A percentile compares a stretch with the other conserved stretches of the same genome.
These are phyloP conservation scores for Epinephelus lanceolatus DNA, from an alignment of 2,113 vertebrate genomes.

Conservation along the genomic window DNA sequence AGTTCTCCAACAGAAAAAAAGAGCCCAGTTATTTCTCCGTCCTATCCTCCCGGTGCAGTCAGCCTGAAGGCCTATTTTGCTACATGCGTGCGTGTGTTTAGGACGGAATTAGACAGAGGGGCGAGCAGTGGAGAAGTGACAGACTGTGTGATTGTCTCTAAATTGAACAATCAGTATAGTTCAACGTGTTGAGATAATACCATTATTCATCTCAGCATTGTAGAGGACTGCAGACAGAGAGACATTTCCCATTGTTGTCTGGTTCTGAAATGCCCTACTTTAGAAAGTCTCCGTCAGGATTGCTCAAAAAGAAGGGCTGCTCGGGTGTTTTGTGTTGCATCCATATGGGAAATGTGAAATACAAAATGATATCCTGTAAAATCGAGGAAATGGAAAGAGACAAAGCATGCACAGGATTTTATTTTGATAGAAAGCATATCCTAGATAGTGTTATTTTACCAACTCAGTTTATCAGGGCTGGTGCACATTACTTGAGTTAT, in stretches of 20 bases:
- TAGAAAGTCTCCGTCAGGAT: constrained; percentile 51
- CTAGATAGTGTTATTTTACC: constrained; percentile 6
- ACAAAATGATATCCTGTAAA: constrained; percentile 26
- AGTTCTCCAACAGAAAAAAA: constrained; percentile 55
- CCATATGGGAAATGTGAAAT: constrained; percentile 39
- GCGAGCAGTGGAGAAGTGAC: constrained; percentile 57
- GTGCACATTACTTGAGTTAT: not conserved
- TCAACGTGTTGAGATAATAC: constrained; percentile 70
- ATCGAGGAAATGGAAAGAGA: constrained; percentile 22
- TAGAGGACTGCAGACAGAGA: constrained; percentile 53
- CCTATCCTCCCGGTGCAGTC: constrained; percentile 22
- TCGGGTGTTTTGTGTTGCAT: constrained; percentile 24
- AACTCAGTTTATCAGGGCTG: constrained; percentile 3
- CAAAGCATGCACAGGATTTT: constrained; percentile 14
- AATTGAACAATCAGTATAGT: constrained; percentile 75
- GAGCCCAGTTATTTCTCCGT: constrained; percentile 47
- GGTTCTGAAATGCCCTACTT: constrained; percentile 69
- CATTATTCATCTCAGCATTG: constrained; percentile 67
- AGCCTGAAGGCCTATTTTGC: constrained; percentile 44
- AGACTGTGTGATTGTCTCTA: constrained; percentile 73
- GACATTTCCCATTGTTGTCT: constrained; percentile 66
- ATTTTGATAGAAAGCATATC: constrained; percentile 3
- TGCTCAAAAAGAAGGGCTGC: constrained; percentile 30
- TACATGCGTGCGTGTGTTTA: constrained; percentile 51
- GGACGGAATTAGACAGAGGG: constrained; percentile 60